Conservation (phyloP, 1,140 invertebrate genomes). For the Aphaenogaster rudis region DNA sequence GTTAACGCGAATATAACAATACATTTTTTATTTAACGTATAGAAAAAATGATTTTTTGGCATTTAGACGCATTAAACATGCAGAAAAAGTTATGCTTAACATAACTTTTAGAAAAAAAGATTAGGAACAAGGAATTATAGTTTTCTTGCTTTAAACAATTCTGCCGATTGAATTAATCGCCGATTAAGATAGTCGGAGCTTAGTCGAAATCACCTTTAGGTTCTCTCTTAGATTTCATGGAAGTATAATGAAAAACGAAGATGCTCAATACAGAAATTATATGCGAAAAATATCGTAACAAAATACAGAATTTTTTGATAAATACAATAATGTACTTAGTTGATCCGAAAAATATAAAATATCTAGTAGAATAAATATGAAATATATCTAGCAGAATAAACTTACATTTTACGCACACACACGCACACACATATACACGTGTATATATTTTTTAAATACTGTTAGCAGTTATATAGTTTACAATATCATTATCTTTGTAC, state of each 20-base stretch:
- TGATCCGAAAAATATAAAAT: neutral
- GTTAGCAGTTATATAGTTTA: slow-evolving; percentile 64
- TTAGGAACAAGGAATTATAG: neutral
- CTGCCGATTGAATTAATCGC: neutral
- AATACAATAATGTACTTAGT: neutral
- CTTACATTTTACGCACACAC: too few species aligned
- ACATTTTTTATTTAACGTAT: neutral
- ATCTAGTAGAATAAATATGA: slow-evolving; percentile 8
- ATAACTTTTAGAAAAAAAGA: neutral
- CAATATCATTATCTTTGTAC: slow-evolving; percentile 49
- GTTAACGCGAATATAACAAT: neutral
- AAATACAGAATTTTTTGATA: slow-evolving; percentile 29
- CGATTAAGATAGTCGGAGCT: neutral
- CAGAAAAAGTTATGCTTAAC: neutral
- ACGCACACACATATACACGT: neutral
- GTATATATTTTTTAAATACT: slow-evolving; percentile 67
- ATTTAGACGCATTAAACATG: too few species aligned
- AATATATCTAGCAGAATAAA: slow-evolving; percentile 6
- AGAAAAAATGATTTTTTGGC: too few species aligned
- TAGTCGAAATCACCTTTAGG: neutral
- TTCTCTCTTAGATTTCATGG: neutral
- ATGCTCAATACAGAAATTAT: slow-evolving; percentile 37
- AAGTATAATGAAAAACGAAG: neutral
- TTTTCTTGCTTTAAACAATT: neutral
- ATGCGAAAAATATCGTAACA: slow-evolving; percentile 14